These are phyloP conservation scores for Brienomyrus brachyistius DNA, from an alignment of 2,113 vertebrate genomes.

Conservation along the genomic window DNA sequence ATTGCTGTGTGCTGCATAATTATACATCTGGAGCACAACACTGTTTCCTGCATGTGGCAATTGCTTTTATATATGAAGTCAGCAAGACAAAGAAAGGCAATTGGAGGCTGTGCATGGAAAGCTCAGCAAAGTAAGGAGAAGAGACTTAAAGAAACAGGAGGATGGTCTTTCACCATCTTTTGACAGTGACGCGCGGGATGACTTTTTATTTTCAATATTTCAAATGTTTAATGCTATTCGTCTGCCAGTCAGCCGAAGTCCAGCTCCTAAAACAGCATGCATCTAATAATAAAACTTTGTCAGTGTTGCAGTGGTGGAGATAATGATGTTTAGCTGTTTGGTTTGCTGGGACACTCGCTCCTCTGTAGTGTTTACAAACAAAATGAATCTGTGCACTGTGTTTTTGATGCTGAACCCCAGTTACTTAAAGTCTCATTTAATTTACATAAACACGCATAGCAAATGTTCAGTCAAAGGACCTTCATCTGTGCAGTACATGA, in stretches of 20 bases:
- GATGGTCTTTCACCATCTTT: not conserved
- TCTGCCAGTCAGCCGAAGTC: not conserved
- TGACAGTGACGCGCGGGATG: not conserved
- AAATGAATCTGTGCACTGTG: not conserved
- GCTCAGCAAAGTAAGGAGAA: not conserved
- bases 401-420: not conserved
- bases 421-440: not conserved
- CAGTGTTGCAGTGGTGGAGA: not conserved
- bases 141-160: not conserved
- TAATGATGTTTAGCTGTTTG: not conserved
- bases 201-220: not conserved
- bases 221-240: not conserved
- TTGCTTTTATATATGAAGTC: not conserved
- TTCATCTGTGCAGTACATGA: not conserved
- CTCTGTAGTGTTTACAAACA: not conserved
- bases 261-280: not conserved
- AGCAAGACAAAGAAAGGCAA: constrained; percentile 2
- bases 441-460: not conserved
- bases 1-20: constrained; percentile 15
- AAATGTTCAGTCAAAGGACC: not conserved
- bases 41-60: constrained; percentile 2
- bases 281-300: not conserved
- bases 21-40: not conserved
- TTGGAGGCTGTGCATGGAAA: not conserved
- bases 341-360: not conserved